These are phyloP conservation scores for Macrostomum lignano DNA, from an alignment of 1,140 invertebrate genomes.

Conservation along the genomic window DNA sequence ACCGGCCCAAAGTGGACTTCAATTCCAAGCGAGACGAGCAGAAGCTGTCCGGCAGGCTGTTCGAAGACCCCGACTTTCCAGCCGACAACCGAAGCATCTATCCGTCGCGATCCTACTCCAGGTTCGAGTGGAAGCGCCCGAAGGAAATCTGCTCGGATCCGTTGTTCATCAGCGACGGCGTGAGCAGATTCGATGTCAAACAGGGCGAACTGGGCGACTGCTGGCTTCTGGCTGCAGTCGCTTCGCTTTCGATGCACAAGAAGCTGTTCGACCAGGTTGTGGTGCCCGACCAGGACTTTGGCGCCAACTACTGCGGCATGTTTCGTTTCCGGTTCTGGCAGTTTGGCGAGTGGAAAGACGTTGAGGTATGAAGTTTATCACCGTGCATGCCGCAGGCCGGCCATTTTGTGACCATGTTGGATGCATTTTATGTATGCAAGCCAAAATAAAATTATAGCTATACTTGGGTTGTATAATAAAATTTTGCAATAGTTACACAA, in stretches of 20 bases:
- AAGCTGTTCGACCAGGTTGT: conserved; percentile 36
- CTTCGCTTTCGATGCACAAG: conserved; percentile 37
- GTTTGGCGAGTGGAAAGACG: conserved; percentile 41
- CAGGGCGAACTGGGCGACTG: conserved; percentile 37
- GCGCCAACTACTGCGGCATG: conserved; percentile 18
- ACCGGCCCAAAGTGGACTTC: too few species aligned
- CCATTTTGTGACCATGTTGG: too few species aligned
- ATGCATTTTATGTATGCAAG: too few species aligned
- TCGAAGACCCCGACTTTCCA: conserved; percentile 40
- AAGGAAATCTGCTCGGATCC: conserved; percentile 17
- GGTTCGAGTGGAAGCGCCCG: conserved; percentile 32
- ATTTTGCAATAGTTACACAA: too few species aligned
- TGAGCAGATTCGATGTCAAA: conserved; percentile 32
- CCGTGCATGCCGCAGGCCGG: too few species aligned
- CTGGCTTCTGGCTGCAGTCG: conserved; percentile 39
- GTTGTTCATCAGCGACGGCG: conserved; percentile 10
- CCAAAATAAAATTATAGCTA: too few species aligned
- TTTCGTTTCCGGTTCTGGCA: conserved; percentile 41
- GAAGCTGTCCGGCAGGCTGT: conserved; percentile 36
- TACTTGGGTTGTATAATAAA: too few species aligned
- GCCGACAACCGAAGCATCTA: conserved; percentile 32
- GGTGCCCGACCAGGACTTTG: conserved; percentile 37
- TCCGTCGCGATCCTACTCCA: conserved; percentile 29
- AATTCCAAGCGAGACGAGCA: too few species aligned
- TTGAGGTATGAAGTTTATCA: too few species aligned